Evolutionary conservation across 1,140 invertebrate genomes (phyloP).

Genomic region (Muscidifurax raptorellus): DNA sequence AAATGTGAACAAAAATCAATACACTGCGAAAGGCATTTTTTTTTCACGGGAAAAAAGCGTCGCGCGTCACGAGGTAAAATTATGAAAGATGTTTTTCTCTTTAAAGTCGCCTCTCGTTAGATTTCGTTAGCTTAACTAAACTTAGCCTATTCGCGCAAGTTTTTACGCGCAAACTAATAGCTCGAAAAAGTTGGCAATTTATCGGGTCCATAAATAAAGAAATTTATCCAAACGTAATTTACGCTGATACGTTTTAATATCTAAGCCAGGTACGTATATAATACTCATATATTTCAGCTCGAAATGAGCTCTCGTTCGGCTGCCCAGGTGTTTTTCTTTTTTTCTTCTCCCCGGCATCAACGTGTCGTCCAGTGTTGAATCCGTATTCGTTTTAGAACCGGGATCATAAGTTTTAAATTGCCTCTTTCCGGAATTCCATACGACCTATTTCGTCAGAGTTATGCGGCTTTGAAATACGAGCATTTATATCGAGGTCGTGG

Average conservation of each 20-base stretch:
- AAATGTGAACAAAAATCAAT: neutral
- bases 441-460: slow-evolving; percentile 18
- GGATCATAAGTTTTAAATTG: slow-evolving; percentile 2
- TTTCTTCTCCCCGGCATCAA: neutral
- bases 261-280: neutral
- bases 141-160: neutral
- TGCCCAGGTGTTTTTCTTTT: neutral
- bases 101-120: neutral
- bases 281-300: too few species aligned
- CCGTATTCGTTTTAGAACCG: neutral
- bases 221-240: neutral
- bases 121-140: neutral
- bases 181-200: neutral
- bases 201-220: neutral
- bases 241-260: neutral
- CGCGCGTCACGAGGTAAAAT: neutral
- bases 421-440: slow-evolving; percentile 17
- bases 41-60: neutral
- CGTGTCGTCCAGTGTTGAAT: neutral
- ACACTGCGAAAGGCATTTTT: neutral
- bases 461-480: slow-evolving; percentile 18
- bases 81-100: neutral
- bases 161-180: neutral
- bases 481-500: neutral
- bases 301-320: neutral